Evolutionary conservation across 2,113 vertebrate species (phyloP).

Genomic region (Heterochromis multidens): DNA sequence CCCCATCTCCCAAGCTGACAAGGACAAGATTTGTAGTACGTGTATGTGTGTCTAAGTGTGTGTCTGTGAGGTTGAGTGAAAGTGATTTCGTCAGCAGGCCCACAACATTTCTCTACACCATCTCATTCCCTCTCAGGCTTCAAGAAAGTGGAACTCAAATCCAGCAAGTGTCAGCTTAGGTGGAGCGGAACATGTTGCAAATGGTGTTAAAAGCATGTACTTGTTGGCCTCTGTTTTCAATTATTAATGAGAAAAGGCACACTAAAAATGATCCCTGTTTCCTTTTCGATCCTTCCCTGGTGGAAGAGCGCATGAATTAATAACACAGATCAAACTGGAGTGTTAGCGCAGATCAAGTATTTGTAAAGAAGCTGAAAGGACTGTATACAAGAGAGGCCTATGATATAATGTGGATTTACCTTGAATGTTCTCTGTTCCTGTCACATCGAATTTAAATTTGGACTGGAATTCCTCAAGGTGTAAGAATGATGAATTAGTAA

Average conservation of each 20-base stretch:
- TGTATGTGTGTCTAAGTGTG: constrained; percentile 14
- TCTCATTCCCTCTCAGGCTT: constrained; percentile 46
- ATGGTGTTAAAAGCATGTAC: constrained; percentile 81
- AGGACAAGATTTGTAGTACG: constrained; percentile 29
- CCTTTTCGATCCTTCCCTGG: constrained; percentile 67
- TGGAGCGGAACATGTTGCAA: constrained; percentile 73
- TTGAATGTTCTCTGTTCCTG: constrained; percentile 44
- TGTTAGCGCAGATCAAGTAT: constrained; percentile 78
- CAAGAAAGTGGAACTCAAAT: constrained; percentile 69
- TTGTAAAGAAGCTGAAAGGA: constrained; percentile 79
- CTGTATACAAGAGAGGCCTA: constrained; percentile 56
- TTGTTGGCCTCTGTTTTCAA: constrained; percentile 65
- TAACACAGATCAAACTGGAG: constrained; percentile 78
- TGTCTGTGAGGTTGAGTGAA: constrained; percentile 39
- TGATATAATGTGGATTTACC: constrained; percentile 64
- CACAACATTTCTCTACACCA: constrained; percentile 45
- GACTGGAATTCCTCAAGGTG: constrained; percentile 40
- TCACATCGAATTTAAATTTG: constrained; percentile 56
- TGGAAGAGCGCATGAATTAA: constrained; percentile 69
- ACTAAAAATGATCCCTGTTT: constrained; percentile 70
- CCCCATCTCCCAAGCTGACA: constrained; percentile 55
- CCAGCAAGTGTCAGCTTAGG: constrained; percentile 69
- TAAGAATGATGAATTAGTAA: constrained; percentile 63
- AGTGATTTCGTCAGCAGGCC: constrained; percentile 60
- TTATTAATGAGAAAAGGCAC: constrained; percentile 63